Conservation (phyloP, 2,888 invertebrate species). For the Pteria penguin region DNA sequence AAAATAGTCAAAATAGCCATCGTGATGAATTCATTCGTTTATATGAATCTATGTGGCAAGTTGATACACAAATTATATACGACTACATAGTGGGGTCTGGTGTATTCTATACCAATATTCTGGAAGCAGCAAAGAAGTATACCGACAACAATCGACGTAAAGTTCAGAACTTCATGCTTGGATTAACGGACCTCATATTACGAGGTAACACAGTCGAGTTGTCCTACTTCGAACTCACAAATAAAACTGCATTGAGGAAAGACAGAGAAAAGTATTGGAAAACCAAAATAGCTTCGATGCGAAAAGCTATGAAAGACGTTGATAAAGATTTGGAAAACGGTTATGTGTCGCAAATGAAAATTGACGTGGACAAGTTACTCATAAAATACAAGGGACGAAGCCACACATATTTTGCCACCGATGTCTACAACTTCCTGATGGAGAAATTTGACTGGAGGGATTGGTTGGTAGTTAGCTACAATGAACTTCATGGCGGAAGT, state of each 20-base stretch:
- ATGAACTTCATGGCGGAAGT: background rate
- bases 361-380: background rate
- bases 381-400: background rate
- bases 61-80: background rate
- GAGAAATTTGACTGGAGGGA: background rate
- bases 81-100: background rate
- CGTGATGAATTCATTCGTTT: background rate
- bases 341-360: background rate
- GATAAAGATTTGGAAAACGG: background rate
- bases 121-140: background rate
- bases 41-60: background rate
- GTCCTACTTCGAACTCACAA: background rate
- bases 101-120: background rate
- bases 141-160: background rate
- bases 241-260: background rate
- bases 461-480: background rate
- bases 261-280: background rate
- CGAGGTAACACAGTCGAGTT: background rate
- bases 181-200: background rate
- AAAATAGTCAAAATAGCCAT: background rate
- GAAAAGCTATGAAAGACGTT: background rate
- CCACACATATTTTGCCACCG: background rate
- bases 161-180: constrained; percentile 2
- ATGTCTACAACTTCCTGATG: background rate
- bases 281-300: background rate